Evolutionary conservation across 2,113 vertebrate species (phyloP).

Genomic region (Equus quagga): DNA sequence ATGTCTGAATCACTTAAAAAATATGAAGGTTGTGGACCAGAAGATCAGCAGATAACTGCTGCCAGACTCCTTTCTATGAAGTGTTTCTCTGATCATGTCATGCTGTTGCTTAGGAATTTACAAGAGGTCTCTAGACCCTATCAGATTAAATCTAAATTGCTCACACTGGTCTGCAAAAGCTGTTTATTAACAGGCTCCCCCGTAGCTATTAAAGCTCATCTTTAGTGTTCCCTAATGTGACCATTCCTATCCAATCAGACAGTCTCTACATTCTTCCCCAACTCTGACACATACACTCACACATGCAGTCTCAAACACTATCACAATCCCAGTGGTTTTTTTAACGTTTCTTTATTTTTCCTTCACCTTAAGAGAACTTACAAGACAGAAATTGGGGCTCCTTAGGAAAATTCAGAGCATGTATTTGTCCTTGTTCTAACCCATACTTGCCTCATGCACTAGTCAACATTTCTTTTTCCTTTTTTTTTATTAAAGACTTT

Average conservation of each 20-base stretch:
- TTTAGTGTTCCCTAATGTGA: neutral
- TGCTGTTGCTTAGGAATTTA: conserved; percentile 41
- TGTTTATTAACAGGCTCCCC: neutral
- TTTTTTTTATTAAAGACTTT: neutral
- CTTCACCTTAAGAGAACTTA: neutral
- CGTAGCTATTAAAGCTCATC: neutral
- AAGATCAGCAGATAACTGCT: conserved; percentile 1
- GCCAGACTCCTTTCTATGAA: neutral
- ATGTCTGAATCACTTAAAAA: conserved; percentile 15
- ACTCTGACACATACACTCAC: neutral
- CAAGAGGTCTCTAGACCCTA: neutral
- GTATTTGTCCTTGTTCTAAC: neutral
- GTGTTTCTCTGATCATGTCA: conserved; percentile 35
- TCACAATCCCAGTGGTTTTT: neutral
- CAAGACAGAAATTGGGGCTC: neutral
- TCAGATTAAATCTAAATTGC: conserved; percentile 23
- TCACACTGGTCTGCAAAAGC: neutral
- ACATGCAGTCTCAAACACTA: neutral
- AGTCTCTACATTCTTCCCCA: neutral
- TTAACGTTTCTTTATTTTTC: neutral
- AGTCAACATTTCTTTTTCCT: neutral
- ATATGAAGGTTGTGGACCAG: neutral
- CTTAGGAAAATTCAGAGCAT: neutral
- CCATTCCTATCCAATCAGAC: neutral
- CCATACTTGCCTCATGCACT: neutral